Conservation (phyloP, 2,888 invertebrate species). For the Proisotoma minuta region DNA sequence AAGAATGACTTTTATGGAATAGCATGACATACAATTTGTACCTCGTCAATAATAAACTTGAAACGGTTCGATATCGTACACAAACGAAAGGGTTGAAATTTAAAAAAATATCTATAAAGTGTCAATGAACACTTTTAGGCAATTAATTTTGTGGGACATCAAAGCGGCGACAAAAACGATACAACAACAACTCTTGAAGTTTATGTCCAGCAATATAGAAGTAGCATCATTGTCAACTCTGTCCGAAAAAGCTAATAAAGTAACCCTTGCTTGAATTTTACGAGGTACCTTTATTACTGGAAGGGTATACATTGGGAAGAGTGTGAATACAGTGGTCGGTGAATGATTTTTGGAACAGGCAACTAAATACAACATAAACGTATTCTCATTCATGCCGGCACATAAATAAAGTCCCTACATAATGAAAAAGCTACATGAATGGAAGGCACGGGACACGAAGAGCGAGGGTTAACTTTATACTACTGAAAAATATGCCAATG, state of each 20-base stretch:
- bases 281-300: too few relatives aligned
- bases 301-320: too few relatives aligned
- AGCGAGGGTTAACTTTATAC: conserved; percentile 1
- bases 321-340: too few relatives aligned
- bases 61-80: not conserved
- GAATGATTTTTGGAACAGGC: not conserved
- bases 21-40: not conserved
- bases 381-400: conserved; percentile 10
- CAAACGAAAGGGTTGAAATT: not conserved
- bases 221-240: not conserved
- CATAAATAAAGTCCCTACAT: conserved; percentile 10
- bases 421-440: conserved; percentile 9
- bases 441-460: conserved; percentile 9
- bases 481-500: not conserved
- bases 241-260: not conserved
- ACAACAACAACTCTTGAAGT: not conserved
- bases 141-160: not conserved
- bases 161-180: not conserved
- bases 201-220: not conserved
- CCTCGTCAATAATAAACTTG: not conserved
- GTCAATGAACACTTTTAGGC: not conserved
- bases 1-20: not conserved
- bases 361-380: too few relatives aligned
- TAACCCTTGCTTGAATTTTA: conserved; percentile 1
- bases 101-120: not conserved